Percentiles rank a stretch among this genome's conserved stretches.
Evolutionary conservation across 1,140 invertebrate species (phyloP).

Genomic region (Campoletis sonorensis): DNA sequence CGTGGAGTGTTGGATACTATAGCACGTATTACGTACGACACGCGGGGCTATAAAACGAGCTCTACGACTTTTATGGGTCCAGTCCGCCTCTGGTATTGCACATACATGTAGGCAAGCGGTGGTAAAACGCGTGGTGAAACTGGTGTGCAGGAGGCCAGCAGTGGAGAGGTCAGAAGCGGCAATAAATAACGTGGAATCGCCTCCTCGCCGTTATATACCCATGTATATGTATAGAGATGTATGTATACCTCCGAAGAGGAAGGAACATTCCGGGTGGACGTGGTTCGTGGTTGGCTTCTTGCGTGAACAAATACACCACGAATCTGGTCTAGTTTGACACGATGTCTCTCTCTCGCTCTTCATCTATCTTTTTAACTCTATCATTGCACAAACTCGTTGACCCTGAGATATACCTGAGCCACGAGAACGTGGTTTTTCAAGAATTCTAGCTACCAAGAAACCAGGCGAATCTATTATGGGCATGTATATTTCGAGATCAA

Average conservation of each 20-base stretch:
- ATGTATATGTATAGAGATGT: not conserved
- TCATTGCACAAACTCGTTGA: conserved; percentile 64
- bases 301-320: conserved; percentile 50
- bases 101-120: conserved; percentile 29
- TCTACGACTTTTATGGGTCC: conserved; percentile 67
- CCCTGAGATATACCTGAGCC: not conserved
- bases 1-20: conserved; percentile 8
- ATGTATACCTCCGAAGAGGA: conserved; percentile 64
- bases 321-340: conserved; percentile 71
- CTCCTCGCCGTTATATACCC: conserved; percentile 34
- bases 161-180: conserved; percentile 67
- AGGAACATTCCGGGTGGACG: conserved; percentile 67
- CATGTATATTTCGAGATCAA: not conserved
- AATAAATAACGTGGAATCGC: conserved; percentile 73
- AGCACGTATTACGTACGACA: conserved; percentile 25
- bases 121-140: conserved; percentile 65
- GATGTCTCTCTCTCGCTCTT: conserved; percentile 50
- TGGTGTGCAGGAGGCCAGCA: conserved; percentile 56
- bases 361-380: not conserved
- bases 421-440: conserved; percentile 53
- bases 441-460: conserved; percentile 48
- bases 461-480: not conserved
- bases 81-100: conserved; percentile 20
- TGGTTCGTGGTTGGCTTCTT: conserved; percentile 54
- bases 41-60: conserved; percentile 43